phyloP scores from a whole-genome alignment of 2,113 vertebrate species.

The Callionymus lyra region DNA sequence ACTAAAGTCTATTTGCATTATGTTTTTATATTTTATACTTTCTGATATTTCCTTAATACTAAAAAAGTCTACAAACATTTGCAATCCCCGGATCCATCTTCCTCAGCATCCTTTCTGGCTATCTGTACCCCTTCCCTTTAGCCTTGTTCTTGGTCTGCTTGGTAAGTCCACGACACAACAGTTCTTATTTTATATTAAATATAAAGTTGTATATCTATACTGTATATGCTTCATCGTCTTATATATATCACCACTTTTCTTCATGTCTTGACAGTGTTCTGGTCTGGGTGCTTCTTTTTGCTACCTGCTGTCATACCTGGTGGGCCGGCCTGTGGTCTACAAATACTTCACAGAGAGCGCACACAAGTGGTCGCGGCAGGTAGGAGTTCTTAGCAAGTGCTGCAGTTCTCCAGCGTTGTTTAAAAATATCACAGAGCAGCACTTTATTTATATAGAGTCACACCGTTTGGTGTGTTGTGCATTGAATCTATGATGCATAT shows the following conservation, averaged over 20 bases:
- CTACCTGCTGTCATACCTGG: slow-evolving; percentile 93
- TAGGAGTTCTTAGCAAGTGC: slow-evolving; percentile 37
- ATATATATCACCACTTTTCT: slow-evolving; percentile 1
- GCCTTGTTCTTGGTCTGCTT: slow-evolving; percentile 95
- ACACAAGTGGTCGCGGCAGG: slow-evolving; percentile 95
- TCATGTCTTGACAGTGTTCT: slow-evolving; percentile 75
- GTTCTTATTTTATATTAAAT: neutral
- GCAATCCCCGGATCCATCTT: slow-evolving; percentile 98
- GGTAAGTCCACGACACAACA: slow-evolving; percentile 70
- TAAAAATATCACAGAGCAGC: no score
- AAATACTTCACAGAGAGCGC: slow-evolving; percentile 93
- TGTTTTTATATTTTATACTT: no score
- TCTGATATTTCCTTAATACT: slow-evolving; percentile 64
- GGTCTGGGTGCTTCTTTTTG: slow-evolving; percentile 95
- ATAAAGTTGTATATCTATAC: neutral
- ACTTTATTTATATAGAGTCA: no score
- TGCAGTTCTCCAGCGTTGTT: neutral
- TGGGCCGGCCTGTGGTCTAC: slow-evolving; percentile 91
- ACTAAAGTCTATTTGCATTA: no score
- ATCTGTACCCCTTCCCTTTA: slow-evolving; percentile 93
- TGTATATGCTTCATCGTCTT: no score
- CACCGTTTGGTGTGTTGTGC: no score
- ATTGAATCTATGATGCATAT: no score
- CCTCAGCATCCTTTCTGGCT: slow-evolving; percentile 96
- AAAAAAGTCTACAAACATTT: slow-evolving; percentile 89